Evolutionary conservation across 2,113 vertebrate species (phyloP), one percentile per base, ranked within the genome.

Genomic region (Grus americana): DNA sequence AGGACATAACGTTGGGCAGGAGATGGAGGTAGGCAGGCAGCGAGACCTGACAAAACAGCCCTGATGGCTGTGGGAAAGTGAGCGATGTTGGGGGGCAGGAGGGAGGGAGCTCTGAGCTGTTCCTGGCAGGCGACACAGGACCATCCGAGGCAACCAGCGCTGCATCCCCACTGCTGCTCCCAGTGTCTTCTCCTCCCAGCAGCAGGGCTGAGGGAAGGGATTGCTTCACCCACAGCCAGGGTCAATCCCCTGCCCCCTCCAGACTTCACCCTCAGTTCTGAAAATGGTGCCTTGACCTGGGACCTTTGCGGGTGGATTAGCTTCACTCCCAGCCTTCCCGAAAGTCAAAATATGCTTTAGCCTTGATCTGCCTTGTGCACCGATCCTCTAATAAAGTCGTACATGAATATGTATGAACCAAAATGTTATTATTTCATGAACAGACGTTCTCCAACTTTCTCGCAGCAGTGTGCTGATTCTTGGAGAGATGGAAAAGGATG

Each of bases 61-160:
- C 22, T 58, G 10, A 29, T 29, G 34, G 5, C 10, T 90, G 65
- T 55, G 36, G 24, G 42, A 62, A 72, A 61, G 58, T 1, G 1
- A 62, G 15, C 2, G 5, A 59, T 13, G 18, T 58, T 42, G 40
- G 54, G 26, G 8, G 23, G 13, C 19, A 62, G 38, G 30, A 55
- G 21, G 19, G 12, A 61, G n/a, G 38, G 18, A 76, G n/a, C 32
- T 82, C 59, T 55, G 65, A 86, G 49, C 17, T 10, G 11, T 23
- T 29, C 42, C 81, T 57, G 32, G 5, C 42, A 57, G 49, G 47
- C 23, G 40, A 80, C 5, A 2, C 3, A 12, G 2, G 27, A 23
- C 10, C 4, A 3, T 50, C 36, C 0, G 1, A 65, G 73, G 32
- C 74, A 50, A 32, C 27, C 9, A 1, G 5, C 2, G 0, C 30